These are phyloP conservation scores for Reinhardtius hippoglossoides DNA, from an alignment of 2,113 vertebrate genomes.

Conservation along the genomic window DNA sequence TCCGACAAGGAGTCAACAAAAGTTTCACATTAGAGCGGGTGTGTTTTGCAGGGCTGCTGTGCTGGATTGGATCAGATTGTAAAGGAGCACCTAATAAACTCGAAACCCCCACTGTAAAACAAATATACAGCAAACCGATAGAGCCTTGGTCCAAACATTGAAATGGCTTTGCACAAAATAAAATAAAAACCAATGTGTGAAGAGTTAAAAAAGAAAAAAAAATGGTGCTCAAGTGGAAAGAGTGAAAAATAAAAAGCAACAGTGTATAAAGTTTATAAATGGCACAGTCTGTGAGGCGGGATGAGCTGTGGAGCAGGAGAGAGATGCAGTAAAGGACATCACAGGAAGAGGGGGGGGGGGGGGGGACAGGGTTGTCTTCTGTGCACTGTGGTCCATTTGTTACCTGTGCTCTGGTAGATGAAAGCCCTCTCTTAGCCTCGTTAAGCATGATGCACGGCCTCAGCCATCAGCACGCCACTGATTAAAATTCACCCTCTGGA, in stretches of 20 bases:
- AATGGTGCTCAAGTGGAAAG: not conserved
- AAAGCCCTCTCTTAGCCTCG: constrained; percentile 72
- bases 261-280: constrained; percentile 3
- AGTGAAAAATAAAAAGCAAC: not conserved
- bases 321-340: constrained; percentile 42
- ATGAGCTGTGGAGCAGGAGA: constrained; percentile 1
- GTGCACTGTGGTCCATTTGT: constrained; percentile 68
- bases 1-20: not conserved
- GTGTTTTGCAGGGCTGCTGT: not conserved
- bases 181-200: not conserved
- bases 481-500: constrained; percentile 76
- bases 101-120: not conserved
- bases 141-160: not conserved
- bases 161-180: constrained; percentile 4
- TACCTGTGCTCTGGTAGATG: constrained; percentile 68
- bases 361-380: constrained; percentile 38
- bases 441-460: constrained; percentile 76
- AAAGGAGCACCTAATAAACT: constrained; percentile 8
- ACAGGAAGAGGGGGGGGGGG: constrained; percentile 26
- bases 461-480: constrained; percentile 56
- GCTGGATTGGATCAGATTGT: constrained; percentile 1
- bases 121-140: not conserved
- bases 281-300: not conserved
- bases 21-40: not conserved
- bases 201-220: constrained; percentile 17